phyloP scores from a whole-genome alignment of 1,140 invertebrate genomes.

The Scylla paramamosain region DNA sequence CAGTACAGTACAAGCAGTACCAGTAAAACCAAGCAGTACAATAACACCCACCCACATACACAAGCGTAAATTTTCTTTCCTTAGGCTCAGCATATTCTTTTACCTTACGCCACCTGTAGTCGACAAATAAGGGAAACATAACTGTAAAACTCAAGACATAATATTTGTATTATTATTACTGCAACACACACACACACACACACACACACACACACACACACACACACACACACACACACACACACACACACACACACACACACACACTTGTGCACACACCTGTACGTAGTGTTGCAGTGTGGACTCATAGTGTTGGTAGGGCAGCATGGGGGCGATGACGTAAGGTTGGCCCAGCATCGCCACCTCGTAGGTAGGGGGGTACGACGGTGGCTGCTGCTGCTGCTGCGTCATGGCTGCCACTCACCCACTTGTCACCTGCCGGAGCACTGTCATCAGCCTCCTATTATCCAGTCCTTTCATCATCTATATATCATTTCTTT shows the following conservation, averaged over 20 bases:
- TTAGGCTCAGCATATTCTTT: too few species aligned
- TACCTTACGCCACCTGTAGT: too few species aligned
- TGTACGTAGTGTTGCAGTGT: conserved; percentile 36
- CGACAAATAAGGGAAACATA: too few species aligned
- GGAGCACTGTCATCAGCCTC: too few species aligned
- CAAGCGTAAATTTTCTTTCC: too few species aligned
- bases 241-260: background rate
- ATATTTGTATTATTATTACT: too few species aligned
- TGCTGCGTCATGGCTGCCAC: background rate
- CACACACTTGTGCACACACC: background rate
- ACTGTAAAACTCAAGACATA: too few species aligned
- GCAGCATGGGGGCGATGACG: conserved; percentile 37
- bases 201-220: background rate
- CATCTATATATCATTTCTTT: too few species aligned
- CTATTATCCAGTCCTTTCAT: too few species aligned
- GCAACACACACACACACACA: background rate
- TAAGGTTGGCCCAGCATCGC: conserved; percentile 33
- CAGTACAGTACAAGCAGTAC: too few species aligned
- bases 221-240: background rate
- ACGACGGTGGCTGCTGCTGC: background rate
- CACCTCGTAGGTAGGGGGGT: background rate
- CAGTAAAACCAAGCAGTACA: too few species aligned
- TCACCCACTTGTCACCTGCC: background rate
- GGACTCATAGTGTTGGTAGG: background rate
- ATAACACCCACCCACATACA: too few species aligned